Conservation (phyloP, 2,888 invertebrate genomes). For the Drosophila formosana region DNA sequence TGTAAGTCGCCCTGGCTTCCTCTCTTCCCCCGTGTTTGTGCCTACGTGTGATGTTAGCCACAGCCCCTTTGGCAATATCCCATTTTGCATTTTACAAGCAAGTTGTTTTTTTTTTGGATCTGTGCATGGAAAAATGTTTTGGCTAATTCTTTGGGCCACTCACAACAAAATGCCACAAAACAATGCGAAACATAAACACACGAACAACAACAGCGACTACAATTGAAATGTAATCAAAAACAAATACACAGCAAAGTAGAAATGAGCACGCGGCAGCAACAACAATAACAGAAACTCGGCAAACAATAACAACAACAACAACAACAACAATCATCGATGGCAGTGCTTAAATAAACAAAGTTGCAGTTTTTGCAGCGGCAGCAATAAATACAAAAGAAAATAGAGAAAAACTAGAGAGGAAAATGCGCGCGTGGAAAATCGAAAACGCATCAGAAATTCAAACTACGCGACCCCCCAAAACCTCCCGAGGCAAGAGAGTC, state of each 20-base stretch:
- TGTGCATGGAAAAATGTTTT: constrained; percentile 39
- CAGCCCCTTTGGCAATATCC: constrained; percentile 19
- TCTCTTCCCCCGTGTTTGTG: background rate
- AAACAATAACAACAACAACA: constrained; percentile 13
- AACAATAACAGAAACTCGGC: background rate
- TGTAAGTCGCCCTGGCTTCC: constrained; percentile 13
- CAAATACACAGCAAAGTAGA: constrained; percentile 58
- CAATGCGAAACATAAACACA: constrained; percentile 29
- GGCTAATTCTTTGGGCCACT: constrained; percentile 52
- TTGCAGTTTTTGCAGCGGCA: constrained; percentile 56
- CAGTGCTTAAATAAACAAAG: constrained; percentile 71
- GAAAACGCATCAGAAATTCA: constrained; percentile 78
- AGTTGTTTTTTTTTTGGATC: constrained; percentile 15
- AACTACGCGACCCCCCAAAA: constrained; percentile 23
- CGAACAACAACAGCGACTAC: constrained; percentile 45
- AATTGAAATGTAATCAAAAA: constrained; percentile 70
- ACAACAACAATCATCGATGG: constrained; percentile 16
- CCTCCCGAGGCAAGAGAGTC: background rate
- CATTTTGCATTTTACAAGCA: constrained; percentile 6
- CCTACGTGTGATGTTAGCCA: constrained; percentile 6
- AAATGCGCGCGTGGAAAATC: constrained; percentile 58
- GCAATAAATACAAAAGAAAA: constrained; percentile 64
- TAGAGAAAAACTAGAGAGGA: constrained; percentile 24
- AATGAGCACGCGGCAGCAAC: constrained; percentile 40
- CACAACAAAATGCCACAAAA: constrained; percentile 34